Percentiles rank a stretch among this genome's conserved stretches.
phyloP scores from a whole-genome alignment of 2,797 vertebrate species.

The Dermochelys coriacea region DNA sequence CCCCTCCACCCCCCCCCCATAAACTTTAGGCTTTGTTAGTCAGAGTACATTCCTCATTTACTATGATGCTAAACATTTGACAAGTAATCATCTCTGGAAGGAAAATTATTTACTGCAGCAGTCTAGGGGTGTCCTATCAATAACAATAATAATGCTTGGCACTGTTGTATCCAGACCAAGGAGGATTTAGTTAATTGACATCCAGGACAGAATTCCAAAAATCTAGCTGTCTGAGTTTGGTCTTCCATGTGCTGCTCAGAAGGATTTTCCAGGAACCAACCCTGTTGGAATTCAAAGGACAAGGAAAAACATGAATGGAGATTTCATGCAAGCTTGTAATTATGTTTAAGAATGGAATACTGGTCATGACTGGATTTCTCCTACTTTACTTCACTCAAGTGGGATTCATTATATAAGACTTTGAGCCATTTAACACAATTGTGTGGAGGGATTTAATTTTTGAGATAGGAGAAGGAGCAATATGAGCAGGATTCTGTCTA shows the following conservation, averaged over 20 bases:
- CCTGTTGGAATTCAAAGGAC: constrained; percentile 27
- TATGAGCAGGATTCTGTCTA: background rate
- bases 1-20: background rate
- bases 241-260: constrained; percentile 1
- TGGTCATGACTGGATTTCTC: background rate
- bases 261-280: background rate
- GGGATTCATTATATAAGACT: background rate
- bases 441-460: background rate
- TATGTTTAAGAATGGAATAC: constrained; percentile 1
- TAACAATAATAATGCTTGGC: constrained; percentile 44
- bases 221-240: background rate
- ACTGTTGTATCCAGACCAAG: constrained; percentile 17
- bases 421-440: background rate
- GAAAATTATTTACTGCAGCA: constrained; percentile 50
- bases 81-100: constrained; percentile 44
- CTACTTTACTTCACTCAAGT: constrained; percentile 9
- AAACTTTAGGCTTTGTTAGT: constrained; percentile 53
- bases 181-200: background rate
- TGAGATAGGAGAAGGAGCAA: background rate
- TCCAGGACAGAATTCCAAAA: constrained; percentile 15
- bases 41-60: constrained; percentile 56
- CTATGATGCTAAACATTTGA: constrained; percentile 48
- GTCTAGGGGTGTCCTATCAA: constrained; percentile 52
- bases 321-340: constrained; percentile 6
- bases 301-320: constrained; percentile 7